These are phyloP conservation scores for Porites lutea DNA, from an alignment of 64 coral and sea anemone genomes.

Conservation along the genomic window DNA sequence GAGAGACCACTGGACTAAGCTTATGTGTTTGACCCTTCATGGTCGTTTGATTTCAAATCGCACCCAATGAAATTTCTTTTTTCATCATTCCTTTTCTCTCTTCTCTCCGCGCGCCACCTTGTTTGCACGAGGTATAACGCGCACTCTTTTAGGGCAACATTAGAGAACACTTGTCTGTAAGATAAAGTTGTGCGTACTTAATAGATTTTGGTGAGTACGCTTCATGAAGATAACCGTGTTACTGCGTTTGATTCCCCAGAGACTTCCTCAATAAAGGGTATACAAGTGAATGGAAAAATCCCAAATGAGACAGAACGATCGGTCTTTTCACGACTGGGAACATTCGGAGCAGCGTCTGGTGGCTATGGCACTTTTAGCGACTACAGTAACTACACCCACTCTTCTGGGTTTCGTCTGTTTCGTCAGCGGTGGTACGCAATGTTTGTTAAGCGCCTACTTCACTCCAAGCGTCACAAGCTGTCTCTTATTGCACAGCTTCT, in stretches of 20 bases:
- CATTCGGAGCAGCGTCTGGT: constrained; percentile 24
- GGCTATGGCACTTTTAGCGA: constrained; percentile 23
- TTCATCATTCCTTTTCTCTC: too few species aligned
- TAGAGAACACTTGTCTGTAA: too few species aligned
- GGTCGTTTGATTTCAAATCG: too few species aligned
- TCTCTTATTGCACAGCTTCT: constrained; percentile 84
- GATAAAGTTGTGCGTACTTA: too few species aligned
- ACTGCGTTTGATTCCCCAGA: not conserved
- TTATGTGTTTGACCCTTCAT: too few species aligned
- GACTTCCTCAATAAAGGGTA: not conserved
- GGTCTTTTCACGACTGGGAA: constrained; percentile 45
- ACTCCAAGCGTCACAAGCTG: constrained; percentile 86
- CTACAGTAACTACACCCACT: constrained; percentile 20
- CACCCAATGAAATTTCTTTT: too few species aligned
- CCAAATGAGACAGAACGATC: constrained; percentile 2
- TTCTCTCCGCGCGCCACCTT: too few species aligned
- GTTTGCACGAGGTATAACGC: too few species aligned
- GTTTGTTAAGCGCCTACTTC: constrained; percentile 86
- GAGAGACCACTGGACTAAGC: too few species aligned
- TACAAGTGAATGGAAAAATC: not conserved
- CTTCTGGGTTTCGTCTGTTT: constrained; percentile 42
- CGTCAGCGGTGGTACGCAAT: constrained; percentile 96
- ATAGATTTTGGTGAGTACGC: too few species aligned
- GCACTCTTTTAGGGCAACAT: too few species aligned
- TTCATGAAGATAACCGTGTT: too few species aligned